Evolutionary conservation across 1,140 invertebrate species (phyloP).

Genomic region (Hypsibius dujardini): DNA sequence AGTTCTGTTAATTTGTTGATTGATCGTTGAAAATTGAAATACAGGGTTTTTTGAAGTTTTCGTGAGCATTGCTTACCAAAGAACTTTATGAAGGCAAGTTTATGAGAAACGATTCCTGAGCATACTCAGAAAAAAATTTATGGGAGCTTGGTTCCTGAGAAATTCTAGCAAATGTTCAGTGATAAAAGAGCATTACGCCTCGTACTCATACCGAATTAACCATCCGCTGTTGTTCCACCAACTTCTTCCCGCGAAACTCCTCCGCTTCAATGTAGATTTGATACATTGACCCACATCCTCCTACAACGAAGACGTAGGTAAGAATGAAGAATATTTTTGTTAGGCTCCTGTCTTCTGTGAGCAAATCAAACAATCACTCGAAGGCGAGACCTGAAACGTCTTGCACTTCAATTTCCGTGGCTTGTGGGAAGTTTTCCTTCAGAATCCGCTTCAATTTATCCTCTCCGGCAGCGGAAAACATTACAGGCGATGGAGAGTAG

Average conservation of each 20-base stretch:
- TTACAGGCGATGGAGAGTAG: neutral
- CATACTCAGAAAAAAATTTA: too few species aligned
- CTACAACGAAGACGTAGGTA: neutral
- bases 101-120: too few species aligned
- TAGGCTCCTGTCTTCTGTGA: neutral
- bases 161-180: too few species aligned
- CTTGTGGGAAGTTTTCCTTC: neutral
- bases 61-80: too few species aligned
- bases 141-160: too few species aligned
- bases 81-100: too few species aligned
- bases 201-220: constrained; percentile 7
- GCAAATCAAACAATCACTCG: too few species aligned
- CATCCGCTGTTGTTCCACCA: constrained; percentile 12
- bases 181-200: too few species aligned
- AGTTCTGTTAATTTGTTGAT: too few species aligned
- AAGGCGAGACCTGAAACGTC: constrained; percentile 17
- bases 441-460: neutral
- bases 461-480: neutral
- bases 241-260: constrained; percentile 15
- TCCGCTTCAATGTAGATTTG: constrained; percentile 17
- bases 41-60: too few species aligned
- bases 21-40: too few species aligned
- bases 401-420: neutral
- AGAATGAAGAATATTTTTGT: neutral
- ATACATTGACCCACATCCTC: constrained; percentile 9